Conservation (phyloP, 2,113 vertebrate species). For the Callocephalon fimbriatum region DNA sequence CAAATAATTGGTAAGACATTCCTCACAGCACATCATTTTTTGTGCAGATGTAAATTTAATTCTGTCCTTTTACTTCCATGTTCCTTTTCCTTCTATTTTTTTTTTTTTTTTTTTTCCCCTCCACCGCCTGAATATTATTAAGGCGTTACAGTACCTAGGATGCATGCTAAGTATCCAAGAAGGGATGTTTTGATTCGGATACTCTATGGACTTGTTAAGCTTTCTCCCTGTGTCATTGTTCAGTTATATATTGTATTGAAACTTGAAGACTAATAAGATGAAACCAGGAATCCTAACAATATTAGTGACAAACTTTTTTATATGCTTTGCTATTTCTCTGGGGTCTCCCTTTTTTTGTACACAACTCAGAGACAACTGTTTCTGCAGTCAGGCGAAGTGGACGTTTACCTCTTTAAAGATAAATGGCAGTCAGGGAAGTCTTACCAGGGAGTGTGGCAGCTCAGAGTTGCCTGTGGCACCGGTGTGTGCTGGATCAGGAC, state of each 20-base stretch:
- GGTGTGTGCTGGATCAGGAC: not conserved
- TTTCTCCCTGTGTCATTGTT: not conserved
- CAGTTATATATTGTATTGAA: not conserved
- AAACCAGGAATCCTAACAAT: not conserved
- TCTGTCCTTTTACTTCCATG: not conserved
- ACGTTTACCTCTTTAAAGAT: not conserved
- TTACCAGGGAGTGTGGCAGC: not conserved
- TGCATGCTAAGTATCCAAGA: slow-evolving; percentile 21
- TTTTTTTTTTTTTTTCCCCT: too few species aligned
- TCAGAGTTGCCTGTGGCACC: not conserved
- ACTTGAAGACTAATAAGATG: not conserved
- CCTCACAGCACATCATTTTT: not conserved
- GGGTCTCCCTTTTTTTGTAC: not conserved
- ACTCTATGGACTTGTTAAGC: not conserved
- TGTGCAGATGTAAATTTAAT: not conserved
- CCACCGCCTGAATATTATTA: slow-evolving; percentile 6
- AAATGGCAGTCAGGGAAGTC: not conserved
- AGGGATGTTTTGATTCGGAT: slow-evolving; percentile 31
- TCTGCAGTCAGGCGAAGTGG: not conserved
- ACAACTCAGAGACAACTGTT: not conserved
- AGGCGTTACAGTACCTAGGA: not conserved
- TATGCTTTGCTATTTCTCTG: not conserved
- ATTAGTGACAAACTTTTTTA: not conserved
- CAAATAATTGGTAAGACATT: slow-evolving; percentile 95
- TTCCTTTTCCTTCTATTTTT: slow-evolving; percentile 1